Evolutionary conservation across 2,797 vertebrate species (phyloP).

Genomic region (Capromys pilorides): DNA sequence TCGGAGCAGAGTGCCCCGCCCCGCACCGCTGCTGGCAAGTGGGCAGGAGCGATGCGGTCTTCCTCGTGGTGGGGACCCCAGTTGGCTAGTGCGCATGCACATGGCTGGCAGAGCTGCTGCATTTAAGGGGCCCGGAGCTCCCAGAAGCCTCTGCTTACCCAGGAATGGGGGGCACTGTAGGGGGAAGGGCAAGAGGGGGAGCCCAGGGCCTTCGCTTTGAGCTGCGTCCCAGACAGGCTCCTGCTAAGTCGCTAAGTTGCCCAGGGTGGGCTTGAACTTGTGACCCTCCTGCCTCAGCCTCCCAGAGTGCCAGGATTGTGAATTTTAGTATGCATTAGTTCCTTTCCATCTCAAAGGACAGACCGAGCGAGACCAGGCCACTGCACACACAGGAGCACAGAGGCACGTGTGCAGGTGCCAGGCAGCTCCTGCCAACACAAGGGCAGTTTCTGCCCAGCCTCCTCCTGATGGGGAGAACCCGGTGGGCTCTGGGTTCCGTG

Average conservation of each 20-base stretch:
- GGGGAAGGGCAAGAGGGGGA: not conserved
- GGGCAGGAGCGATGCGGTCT: not conserved
- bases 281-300: not conserved
- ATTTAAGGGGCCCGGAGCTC: not conserved
- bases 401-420: not conserved
- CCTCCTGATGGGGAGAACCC: not conserved
- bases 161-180: too few relatives aligned
- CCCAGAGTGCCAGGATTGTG: not conserved
- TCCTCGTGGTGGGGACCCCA: not conserved
- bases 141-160: not conserved
- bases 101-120: not conserved
- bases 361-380: too few relatives aligned
- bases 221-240: not conserved
- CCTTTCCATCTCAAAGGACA: not conserved
- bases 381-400: not conserved
- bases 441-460: not conserved
- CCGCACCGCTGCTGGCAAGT: not conserved
- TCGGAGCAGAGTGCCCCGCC: too few relatives aligned
- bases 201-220: not conserved
- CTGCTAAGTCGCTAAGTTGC: not conserved
- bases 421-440: accelerated
- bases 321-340: not conserved
- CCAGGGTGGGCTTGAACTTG: not conserved
- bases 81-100: not conserved
- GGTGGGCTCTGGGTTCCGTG: not conserved